Conservation (phyloP, 2,888 invertebrate genomes). For the Brachyptera risi region DNA sequence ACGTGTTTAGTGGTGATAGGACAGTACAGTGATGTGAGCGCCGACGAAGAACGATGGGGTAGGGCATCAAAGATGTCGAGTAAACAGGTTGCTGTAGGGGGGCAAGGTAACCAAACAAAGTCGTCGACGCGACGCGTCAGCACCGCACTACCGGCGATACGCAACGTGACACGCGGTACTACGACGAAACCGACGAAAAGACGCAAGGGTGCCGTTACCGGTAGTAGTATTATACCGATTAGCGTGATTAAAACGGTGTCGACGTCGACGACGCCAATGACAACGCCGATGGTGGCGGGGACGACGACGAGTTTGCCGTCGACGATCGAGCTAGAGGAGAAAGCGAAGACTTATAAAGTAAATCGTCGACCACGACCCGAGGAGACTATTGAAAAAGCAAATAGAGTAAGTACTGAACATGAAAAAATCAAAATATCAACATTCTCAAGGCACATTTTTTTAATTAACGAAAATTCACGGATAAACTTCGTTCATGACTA, state of each 20-base stretch:
- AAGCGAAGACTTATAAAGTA: background rate
- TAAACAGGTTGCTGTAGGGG: background rate
- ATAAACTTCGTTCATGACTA: too few species aligned
- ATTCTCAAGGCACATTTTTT: too few species aligned
- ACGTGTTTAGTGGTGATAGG: too few species aligned
- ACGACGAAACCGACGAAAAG: constrained; percentile 41
- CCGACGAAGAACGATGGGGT: constrained; percentile 34
- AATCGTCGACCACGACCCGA: constrained; percentile 10
- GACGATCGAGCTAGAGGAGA: constrained; percentile 1
- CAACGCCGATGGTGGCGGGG: background rate
- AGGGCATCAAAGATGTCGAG: constrained; percentile 29
- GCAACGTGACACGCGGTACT: constrained; percentile 40
- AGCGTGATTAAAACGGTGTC: constrained; percentile 36
- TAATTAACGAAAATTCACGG: too few species aligned
- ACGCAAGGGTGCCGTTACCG: background rate
- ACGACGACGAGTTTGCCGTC: constrained; percentile 8
- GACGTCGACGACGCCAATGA: constrained; percentile 36
- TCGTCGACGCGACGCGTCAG: background rate
- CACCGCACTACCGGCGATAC: constrained; percentile 30
- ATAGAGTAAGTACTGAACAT: background rate
- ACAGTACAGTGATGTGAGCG: too few species aligned
- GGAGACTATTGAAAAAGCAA: constrained; percentile 43
- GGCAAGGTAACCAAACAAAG: background rate
- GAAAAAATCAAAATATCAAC: too few species aligned
- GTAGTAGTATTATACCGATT: background rate